phyloP scores from a whole-genome alignment of 2,888 invertebrate species.

The Anthrax anthrax region DNA sequence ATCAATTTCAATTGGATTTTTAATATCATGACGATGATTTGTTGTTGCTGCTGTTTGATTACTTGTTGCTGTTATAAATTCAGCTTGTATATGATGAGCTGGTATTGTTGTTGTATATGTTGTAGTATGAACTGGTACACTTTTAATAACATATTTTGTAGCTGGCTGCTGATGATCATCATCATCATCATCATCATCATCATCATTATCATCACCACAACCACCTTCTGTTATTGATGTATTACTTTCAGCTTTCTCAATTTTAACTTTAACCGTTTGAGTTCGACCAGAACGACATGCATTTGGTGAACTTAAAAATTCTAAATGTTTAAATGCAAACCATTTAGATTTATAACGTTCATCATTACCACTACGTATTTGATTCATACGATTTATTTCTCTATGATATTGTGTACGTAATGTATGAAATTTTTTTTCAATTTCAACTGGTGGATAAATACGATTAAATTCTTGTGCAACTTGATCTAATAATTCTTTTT shows the following conservation, averaged over 20 bases:
- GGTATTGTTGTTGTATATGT: background rate
- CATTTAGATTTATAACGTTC: conserved; percentile 14
- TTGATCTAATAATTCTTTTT: conserved; percentile 26
- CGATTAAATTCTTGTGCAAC: conserved; percentile 26
- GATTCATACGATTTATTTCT: conserved; percentile 41
- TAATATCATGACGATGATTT: no score
- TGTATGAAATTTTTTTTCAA: conserved; percentile 46
- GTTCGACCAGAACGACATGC: conserved; percentile 23
- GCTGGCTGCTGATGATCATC: conserved; percentile 1
- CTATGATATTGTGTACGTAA: conserved; percentile 46
- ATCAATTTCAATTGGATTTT: background rate
- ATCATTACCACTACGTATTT: conserved; percentile 21
- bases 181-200: background rate
- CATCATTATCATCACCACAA: background rate
- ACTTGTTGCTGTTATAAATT: background rate
- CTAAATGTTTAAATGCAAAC: conserved; percentile 44
- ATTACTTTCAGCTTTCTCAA: conserved; percentile 1
- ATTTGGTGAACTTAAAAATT: conserved; percentile 43
- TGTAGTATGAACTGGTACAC: background rate
- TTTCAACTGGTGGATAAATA: conserved; percentile 34
- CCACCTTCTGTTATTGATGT: background rate
- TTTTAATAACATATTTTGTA: conserved; percentile 2
- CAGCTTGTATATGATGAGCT: conserved; percentile 1
- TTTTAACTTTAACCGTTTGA: background rate
- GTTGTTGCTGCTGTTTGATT: background rate